A percentile compares a stretch with the other conserved stretches of the same genome.
Evolutionary conservation across 1,140 invertebrate species (phyloP).

Genomic region (Danaus melanippus): DNA sequence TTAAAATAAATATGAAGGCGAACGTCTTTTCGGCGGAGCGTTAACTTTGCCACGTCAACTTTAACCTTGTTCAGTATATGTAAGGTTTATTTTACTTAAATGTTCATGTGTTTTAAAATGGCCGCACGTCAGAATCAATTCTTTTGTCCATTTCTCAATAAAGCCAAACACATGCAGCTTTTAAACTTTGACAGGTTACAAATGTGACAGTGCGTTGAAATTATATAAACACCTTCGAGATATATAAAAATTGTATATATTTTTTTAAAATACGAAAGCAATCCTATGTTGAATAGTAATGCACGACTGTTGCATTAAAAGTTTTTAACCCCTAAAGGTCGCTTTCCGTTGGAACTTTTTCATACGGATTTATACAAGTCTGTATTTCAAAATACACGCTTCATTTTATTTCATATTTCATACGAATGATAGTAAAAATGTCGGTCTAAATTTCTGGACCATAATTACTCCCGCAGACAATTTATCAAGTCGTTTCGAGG

Average conservation of each 20-base stretch:
- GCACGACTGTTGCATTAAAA: no score
- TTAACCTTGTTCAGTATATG: constrained; percentile 3
- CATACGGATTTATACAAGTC: no score
- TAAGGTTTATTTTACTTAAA: constrained; percentile 21
- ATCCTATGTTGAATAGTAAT: no score
- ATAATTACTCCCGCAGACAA: constrained; percentile 16
- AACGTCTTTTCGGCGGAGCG: constrained; percentile 39
- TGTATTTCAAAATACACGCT: no score
- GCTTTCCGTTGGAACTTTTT: no score
- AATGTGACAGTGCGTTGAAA: no score
- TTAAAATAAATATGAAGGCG: constrained; percentile 55
- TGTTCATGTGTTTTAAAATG: constrained; percentile 43
- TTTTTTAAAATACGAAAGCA: no score
- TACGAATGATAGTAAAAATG: constrained; percentile 4
- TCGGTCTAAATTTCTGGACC: constrained; percentile 3
- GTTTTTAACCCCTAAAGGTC: no score
- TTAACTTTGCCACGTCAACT: constrained; percentile 16
- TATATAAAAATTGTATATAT: no score
- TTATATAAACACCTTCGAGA: no score
- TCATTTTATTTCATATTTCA: no score
- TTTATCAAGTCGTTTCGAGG: constrained; percentile 15
- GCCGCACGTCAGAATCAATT: constrained; percentile 59
- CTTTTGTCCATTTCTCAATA: constrained; percentile 61
- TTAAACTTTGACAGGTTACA: constrained; percentile 52
- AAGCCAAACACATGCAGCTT: constrained; percentile 55